Conservation (phyloP, 2,113 vertebrate species). For the Perca schrenkii region DNA sequence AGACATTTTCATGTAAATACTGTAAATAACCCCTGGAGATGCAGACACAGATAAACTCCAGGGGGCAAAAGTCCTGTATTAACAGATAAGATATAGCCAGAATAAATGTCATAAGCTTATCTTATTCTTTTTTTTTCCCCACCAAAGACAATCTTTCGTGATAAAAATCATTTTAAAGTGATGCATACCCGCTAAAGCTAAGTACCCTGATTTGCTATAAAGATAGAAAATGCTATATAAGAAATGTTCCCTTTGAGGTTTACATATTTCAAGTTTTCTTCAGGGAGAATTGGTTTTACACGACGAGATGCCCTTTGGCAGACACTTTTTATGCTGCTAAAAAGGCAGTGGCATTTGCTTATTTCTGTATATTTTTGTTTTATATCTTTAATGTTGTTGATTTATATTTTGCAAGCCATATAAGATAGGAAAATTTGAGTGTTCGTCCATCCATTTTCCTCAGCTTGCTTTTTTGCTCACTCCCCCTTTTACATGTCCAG, state of each 20-base stretch:
- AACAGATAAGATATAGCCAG: slow-evolving; percentile 31
- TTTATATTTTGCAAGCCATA: not conserved
- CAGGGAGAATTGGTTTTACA: slow-evolving; percentile 51
- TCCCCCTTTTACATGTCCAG: not conserved
- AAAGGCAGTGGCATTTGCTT: slow-evolving; percentile 14
- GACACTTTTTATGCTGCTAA: slow-evolving; percentile 3
- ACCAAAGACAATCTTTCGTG: slow-evolving; percentile 27
- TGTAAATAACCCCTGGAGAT: slow-evolving; percentile 23
- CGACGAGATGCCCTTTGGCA: slow-evolving; percentile 28
- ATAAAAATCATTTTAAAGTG: slow-evolving; percentile 49
- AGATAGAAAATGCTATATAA: slow-evolving; percentile 56
- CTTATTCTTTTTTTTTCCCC: slow-evolving; percentile 22
- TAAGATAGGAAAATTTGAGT: not conserved
- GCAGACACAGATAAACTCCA: slow-evolving; percentile 17
- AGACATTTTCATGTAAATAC: not conserved
- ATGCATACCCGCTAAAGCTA: slow-evolving; percentile 27
- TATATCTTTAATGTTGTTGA: not conserved
- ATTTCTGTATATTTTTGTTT: slow-evolving; percentile 14
- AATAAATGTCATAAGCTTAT: slow-evolving; percentile 39
- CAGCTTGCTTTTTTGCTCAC: not conserved
- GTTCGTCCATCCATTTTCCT: not conserved
- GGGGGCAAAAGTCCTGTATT: slow-evolving; percentile 3
- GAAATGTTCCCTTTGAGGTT: slow-evolving; percentile 53
- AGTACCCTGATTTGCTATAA: slow-evolving; percentile 39
- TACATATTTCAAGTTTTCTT: slow-evolving; percentile 44